Conservation (phyloP, 1,140 invertebrate genomes). For the Leptopilina boulardi region DNA sequence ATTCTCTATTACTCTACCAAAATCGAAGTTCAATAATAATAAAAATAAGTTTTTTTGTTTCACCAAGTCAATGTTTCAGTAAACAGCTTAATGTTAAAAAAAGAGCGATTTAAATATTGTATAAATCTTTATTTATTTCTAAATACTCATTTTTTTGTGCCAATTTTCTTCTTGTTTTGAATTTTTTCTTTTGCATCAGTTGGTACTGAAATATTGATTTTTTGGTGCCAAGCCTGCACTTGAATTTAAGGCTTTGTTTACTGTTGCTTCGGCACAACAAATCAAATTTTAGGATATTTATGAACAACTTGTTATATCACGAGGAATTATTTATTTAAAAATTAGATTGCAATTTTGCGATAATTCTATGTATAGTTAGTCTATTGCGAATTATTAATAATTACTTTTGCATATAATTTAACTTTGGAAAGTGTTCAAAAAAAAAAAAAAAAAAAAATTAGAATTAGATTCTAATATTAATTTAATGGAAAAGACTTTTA, state of each 20-base stretch:
- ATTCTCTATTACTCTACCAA: conserved; percentile 51
- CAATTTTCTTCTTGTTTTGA: not conserved
- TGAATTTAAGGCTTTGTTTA: not conserved
- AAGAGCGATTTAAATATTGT: conserved; percentile 20
- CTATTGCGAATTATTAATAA: not conserved
- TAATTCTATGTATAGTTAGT: not conserved
- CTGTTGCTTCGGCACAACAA: conserved; percentile 29
- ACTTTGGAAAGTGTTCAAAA: not conserved
- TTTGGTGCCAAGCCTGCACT: not conserved
- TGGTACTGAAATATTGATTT: conserved; percentile 32
- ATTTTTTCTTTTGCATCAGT: not conserved
- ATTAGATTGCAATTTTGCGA: not conserved
- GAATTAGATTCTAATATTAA: not conserved
- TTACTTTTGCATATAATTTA: not conserved
- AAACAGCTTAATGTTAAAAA: not conserved
- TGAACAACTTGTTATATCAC: conserved; percentile 6
- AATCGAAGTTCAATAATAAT: conserved; percentile 49
- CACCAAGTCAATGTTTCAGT: conserved; percentile 25
- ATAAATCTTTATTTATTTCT: conserved; percentile 10
- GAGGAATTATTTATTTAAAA: not conserved
- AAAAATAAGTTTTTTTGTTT: conserved; percentile 7
- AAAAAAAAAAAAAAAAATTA: not conserved
- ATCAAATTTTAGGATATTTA: conserved; percentile 27
- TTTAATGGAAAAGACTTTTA: not conserved
- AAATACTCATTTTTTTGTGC: conserved; percentile 26